Evolutionary conservation across 2,797 vertebrate species (phyloP), one percentile per base, ranked within the genome.

Genomic region (Dipus sagitta): DNA sequence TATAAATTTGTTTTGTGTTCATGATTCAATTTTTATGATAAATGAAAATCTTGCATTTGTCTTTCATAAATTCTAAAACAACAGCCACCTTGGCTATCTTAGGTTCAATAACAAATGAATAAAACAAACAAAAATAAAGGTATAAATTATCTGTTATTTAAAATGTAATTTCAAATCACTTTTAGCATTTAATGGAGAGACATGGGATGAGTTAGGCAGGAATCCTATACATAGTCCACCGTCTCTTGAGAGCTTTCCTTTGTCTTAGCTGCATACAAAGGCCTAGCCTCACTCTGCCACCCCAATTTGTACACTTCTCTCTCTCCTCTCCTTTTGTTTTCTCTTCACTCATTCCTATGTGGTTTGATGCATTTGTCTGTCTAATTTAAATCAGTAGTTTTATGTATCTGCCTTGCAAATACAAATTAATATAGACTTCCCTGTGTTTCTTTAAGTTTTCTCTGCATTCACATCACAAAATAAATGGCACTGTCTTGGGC

Each of bases 81-180:
- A 60, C 3, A 54, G 0, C 9, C 11, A 64, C n/a, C 1, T 85
- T 24, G 74, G 15, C 60, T 12, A 21, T 77, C 88, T 85, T 42
- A 23, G 9, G 67, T 52, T 86, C 67, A 88, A 34, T 71, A 86
- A 86, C 10, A 78, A 94, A 32, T 14, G 74, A 38, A 23, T 30
- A 42, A 54, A 80, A 76, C 14, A 84, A 86, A 86, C 4, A 81
- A 34, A 74, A 68, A 80, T 54, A 86, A 81, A 81, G 32, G 3
- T 77, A 38, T 80, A 64, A 79, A 12, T 68, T 78, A 80, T 18
- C 30, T 11, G 62, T 2, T 76, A 9, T 82, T 94, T 82, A 86
- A 84, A 90, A 87, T 72, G n/a, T 9, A 91, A 34, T 89, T 86
- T 77, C 54, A 77, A 92, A 72, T 1, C 21, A 62, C 84, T 79